A percentile compares a stretch with the other conserved stretches of the same genome.
These are phyloP conservation scores for Gadus macrocephalus DNA, from an alignment of 2,113 vertebrate species.

Conservation along the genomic window DNA sequence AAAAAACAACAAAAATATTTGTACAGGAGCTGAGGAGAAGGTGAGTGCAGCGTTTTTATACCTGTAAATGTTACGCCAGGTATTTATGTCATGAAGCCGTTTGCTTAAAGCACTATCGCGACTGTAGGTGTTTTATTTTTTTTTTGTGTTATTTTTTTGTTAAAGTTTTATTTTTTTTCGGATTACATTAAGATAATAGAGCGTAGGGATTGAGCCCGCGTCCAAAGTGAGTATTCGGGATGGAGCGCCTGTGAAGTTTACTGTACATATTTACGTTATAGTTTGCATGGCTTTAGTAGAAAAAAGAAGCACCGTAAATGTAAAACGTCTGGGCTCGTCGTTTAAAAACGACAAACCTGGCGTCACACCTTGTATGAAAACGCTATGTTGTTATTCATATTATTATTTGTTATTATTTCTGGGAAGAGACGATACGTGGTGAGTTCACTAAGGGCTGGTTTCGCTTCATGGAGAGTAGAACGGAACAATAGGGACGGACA, in stretches of 20 bases:
- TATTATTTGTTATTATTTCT: slow-evolving; percentile 50
- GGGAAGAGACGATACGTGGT: slow-evolving; percentile 64
- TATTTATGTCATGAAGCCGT: slow-evolving; percentile 61
- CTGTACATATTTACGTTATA: slow-evolving; percentile 63
- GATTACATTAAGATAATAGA: slow-evolving; percentile 61
- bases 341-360: slow-evolving; percentile 56
- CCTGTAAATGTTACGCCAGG: slow-evolving; percentile 59
- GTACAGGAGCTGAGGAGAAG: slow-evolving; percentile 65
- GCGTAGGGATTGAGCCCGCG: slow-evolving; percentile 45
- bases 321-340: slow-evolving; percentile 65
- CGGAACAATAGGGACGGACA: slow-evolving; percentile 55
- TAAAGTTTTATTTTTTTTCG: slow-evolving; percentile 7
- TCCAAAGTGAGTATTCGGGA: slow-evolving; percentile 34
- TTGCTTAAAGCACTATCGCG: slow-evolving; percentile 42
- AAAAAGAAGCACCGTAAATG: slow-evolving; percentile 73
- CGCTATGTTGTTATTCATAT: slow-evolving; percentile 39
- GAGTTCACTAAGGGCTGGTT: slow-evolving; percentile 73
- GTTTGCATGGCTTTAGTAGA: slow-evolving; percentile 57
- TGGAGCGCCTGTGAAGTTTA: slow-evolving; percentile 39
- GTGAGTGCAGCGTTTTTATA: slow-evolving; percentile 53
- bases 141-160: no score
- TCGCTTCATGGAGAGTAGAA: slow-evolving; percentile 65
- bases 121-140: no score
- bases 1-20: slow-evolving; percentile 45
- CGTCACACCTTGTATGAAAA: slow-evolving; percentile 58